phyloP scores from a whole-genome alignment of 1,140 invertebrate genomes.

The Heliothis subflexa region DNA sequence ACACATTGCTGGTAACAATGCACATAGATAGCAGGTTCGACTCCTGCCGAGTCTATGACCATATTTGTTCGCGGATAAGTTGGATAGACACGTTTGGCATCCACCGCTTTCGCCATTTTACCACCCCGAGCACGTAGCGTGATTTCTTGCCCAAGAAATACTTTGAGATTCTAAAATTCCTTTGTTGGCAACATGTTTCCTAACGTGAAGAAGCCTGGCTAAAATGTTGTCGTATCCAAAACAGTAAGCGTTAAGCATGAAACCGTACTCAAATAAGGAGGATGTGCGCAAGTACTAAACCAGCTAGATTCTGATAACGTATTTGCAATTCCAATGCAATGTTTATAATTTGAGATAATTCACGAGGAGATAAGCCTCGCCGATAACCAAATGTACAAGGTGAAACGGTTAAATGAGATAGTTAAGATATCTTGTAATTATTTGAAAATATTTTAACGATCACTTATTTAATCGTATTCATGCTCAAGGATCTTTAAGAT shows the following conservation, averaged over 20 bases:
- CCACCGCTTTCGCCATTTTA: conserved; percentile 50
- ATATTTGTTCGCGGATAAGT: conserved; percentile 51
- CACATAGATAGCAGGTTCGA: conserved; percentile 46
- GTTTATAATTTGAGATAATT: conserved; percentile 45
- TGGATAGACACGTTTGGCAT: conserved; percentile 55
- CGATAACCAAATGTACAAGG: conserved; percentile 50
- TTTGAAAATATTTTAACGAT: conserved; percentile 70
- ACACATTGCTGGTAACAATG: conserved; percentile 54
- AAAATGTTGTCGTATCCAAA: conserved; percentile 21
- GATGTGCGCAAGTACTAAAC: conserved; percentile 21
- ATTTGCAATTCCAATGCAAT: conserved; percentile 27
- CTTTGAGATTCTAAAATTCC: conserved; percentile 60
- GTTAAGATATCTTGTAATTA: conserved; percentile 42
- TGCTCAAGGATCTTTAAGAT: conserved; percentile 60
- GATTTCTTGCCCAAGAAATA: conserved; percentile 58
- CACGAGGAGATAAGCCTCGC: conserved; percentile 50
- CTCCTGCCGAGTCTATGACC: conserved; percentile 53
- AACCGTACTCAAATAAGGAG: conserved; percentile 25
- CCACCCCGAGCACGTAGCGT: conserved; percentile 59
- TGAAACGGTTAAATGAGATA: conserved; percentile 20
- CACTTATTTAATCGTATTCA: conserved; percentile 63
- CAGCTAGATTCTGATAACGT: conserved; percentile 11
- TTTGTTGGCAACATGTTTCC: conserved; percentile 56
- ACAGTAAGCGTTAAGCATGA: conserved; percentile 18
- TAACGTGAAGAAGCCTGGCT: conserved; percentile 38